Evolutionary conservation across 2,888 invertebrate species (phyloP).

Genomic region (Dastarcus helophoroides): DNA sequence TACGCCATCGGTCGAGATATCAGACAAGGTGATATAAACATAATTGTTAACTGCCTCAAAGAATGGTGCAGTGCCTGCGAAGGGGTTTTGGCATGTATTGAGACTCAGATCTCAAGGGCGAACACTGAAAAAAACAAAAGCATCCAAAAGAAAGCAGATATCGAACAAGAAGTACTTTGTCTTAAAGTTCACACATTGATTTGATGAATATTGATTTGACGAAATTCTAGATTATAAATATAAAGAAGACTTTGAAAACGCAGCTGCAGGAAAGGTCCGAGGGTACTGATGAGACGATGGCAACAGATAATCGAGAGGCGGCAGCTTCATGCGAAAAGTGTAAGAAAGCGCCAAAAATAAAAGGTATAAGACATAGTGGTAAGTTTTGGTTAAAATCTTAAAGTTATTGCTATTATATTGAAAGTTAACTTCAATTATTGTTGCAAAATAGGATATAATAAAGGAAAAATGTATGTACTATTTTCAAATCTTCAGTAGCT

Average conservation of each 20-base stretch:
- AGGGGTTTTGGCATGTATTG: conserved; percentile 76
- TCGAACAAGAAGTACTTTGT: conserved; percentile 72
- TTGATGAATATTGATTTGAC: not conserved
- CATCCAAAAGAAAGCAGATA: conserved; percentile 64
- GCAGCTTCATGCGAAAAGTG: conserved; percentile 44
- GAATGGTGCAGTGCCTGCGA: conserved; percentile 90
- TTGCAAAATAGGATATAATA: too few species aligned
- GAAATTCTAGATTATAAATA: conserved; percentile 58
- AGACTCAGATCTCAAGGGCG: conserved; percentile 77
- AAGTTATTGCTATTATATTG: conserved; percentile 11
- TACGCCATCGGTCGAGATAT: conserved; percentile 91
- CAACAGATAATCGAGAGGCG: conserved; percentile 58
- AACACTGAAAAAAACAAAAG: conserved; percentile 75
- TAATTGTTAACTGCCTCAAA: conserved; percentile 69
- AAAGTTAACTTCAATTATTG: too few species aligned
- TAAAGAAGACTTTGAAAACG: conserved; percentile 80
- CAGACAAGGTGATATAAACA: conserved; percentile 66
- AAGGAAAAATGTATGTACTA: too few species aligned
- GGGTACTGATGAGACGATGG: conserved; percentile 78
- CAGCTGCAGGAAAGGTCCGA: conserved; percentile 51
- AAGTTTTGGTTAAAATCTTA: conserved; percentile 57
- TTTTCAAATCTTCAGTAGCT: too few species aligned
- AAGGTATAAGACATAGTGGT: conserved; percentile 52
- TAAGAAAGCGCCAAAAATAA: conserved; percentile 39
- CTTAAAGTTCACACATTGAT: not conserved